Conservation (phyloP, 2,888 invertebrate genomes). For the Odontocolon sp. region DNA sequence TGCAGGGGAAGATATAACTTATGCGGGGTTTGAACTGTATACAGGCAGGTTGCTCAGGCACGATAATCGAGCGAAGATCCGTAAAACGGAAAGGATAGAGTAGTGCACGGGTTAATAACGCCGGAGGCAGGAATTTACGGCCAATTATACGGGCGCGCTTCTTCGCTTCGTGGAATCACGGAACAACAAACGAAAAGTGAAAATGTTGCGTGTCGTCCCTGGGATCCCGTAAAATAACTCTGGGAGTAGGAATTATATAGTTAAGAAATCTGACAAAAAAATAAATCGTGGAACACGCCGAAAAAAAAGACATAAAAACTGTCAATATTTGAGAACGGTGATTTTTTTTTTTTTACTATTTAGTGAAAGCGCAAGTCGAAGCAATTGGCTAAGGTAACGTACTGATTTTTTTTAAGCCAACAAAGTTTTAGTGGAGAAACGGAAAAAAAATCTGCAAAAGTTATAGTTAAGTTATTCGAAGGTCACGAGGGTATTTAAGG, state of each 20-base stretch:
- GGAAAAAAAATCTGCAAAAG: background rate
- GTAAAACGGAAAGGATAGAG: background rate
- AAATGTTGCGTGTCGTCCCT: background rate
- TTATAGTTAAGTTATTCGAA: background rate
- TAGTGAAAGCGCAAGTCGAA: no score
- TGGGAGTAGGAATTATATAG: no score
- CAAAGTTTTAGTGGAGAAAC: background rate
- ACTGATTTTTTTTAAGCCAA: no score
- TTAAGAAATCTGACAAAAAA: no score
- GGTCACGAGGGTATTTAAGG: background rate
- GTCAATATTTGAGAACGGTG: no score
- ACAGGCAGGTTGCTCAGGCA: background rate
- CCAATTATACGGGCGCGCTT: constrained; percentile 1
- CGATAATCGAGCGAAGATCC: background rate
- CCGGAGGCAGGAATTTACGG: background rate
- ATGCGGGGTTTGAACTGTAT: background rate
- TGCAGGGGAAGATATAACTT: constrained; percentile 10
- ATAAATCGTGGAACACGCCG: no score
- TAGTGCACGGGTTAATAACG: background rate
- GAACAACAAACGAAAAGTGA: background rate
- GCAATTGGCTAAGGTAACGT: no score
- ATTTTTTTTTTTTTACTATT: no score
- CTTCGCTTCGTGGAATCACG: background rate
- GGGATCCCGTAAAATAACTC: no score
- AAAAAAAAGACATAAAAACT: no score